Evolutionary conservation across 2,888 invertebrate genomes (phyloP), one percentile per base, ranked within the genome.

Genomic region (Myopa tessellatipennis): DNA sequence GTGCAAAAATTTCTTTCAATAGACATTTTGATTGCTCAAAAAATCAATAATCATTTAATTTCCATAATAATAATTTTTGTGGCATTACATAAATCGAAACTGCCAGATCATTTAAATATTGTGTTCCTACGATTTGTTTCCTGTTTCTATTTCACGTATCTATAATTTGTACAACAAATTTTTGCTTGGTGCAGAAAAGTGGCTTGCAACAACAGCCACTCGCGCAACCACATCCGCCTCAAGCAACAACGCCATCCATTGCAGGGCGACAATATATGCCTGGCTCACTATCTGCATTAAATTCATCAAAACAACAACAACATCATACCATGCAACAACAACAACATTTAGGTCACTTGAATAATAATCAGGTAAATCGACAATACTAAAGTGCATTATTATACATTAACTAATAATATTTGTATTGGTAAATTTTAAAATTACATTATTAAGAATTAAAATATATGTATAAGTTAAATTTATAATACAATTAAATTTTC

Each of bases 151-250:
- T 61, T 2, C 8, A 26, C 26, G 61, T n/a, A n/a, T n/a, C n/a
- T n/a, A n/a, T n/a, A n/a, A 26, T 65, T 4, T n/a, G 3, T 55
- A 55, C 55, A n/a, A 55, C 38, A n/a, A n/a, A n/a, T n/a, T n/a
- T 65, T 65, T 65, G 5, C 12, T 3, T 65, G 36, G 12, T 38
- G 65, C 12, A 61, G 38, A 38, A 65, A 65, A 65, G 38, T 82
- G 82, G 81, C 80, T 81, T 87, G 75, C 84, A 83, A 73, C 83
- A 81, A 76, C 83, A 80, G 55, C 81, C 67, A 12, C 26, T 74
- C n/a, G 0, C 83, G 78, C 60, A 79, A 77, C 75, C 67, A 16
- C 76, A 80, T n/a, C 40, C 77, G 50, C 77, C 77, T 38, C 79
- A 78, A 58, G 72, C 77, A 26, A 45, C 38, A 50, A 67, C 67